Evolutionary conservation across 2,113 vertebrate species (phyloP), one percentile per base, ranked within the genome.

Genomic region (Percopsis transmontana): DNA sequence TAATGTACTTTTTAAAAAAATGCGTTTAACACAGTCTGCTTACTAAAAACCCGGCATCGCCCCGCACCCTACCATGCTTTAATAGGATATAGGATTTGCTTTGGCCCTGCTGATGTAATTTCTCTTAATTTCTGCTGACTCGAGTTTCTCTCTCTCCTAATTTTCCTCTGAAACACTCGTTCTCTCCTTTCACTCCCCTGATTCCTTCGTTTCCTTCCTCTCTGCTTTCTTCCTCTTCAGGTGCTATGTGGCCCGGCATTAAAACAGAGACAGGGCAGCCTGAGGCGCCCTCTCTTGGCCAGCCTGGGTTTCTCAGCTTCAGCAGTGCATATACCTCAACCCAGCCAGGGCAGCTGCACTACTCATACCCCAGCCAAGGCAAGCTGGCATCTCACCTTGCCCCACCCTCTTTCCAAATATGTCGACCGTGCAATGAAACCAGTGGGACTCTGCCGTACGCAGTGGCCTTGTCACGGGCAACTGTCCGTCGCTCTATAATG

Each of bases 181-280:
- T 20, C 48, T 51, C 48, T 16, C 19, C 15, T 23, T 64, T 18
- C 39, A 48, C 20, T 62, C 27, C 33, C 13, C 41, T 20, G 24
- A 20, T 14, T 24, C 19, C 42, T 18, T 14, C 10, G 24, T 12
- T 20, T 38, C 52, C 24, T 18, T 33, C 19, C 68, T 66, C 77
- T 83, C 73, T 77, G 76, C 9, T 69, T 78, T 87, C 82, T 80
- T 81, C 58, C 40, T 90, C 85, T 82, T 77, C 81, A 99, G 97
- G 97, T 95, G 93, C 96, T 92, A 93, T 98, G 95, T 99, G 97
- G 97, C 97, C 97, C 90, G 97, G 96, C 94, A 94, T 98, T 90
- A 98, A 98, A 95, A 93, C 96, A 87, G 96, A 98, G 93, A 95
- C 94, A 91, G 95, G 93, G 93, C 93, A 96, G 94, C 94, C 95